Base-by-base conservation (phyloP, 2,888 invertebrate species). In the Cheilosia scutellata region DNA sequence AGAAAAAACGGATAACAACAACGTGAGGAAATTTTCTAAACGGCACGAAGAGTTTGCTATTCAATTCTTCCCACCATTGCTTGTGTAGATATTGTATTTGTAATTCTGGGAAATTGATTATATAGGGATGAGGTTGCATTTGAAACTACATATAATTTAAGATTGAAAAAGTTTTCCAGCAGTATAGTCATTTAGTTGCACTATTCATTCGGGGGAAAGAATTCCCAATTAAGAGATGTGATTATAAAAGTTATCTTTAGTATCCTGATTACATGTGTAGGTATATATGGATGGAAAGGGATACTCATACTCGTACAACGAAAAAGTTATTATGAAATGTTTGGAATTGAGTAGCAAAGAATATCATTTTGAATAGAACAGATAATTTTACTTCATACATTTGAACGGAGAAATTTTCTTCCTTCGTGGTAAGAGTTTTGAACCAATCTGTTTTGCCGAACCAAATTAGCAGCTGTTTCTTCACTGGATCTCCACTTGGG, bases 21-120 rank as follows among this genome's bases (percentile, higher is more conserved):
- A 51, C 31, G 65, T 55, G 49, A 40, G 63, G 44, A 74, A 79
- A 79, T 63, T 63, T 47, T 31, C 37, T 37, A 70, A 79, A 49
- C 42, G 20, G 75, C 71, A 76, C 80, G 71, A 66, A 84, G 33
- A 71, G 62, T 66, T 71, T 47, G 58, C 65, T 65, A 80, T 80
- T 72, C 76, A 55, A 47, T 66, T 76, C 40, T 68, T 76, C 55
- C 51, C 13, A 2, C 11, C 49, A 29, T 9, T 62, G 7, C 13
- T 63, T 9, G 16, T 7, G 7, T 20, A n/a, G n/a, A n/a, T n/a
- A 47, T 7, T 16, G 47, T 16, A 9, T 47, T 58, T 37, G 37
- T 37, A 37, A 37, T 74, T 53, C 53, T 72, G 25, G 40, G 60
- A 40, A 58, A 80, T 84, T 80, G 75, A 84, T 75, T 80, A 66